Evolutionary conservation across 2,888 invertebrate genomes (phyloP), one percentile per base, ranked within the genome.

Genomic region (Notocelia uddmanniana): DNA sequence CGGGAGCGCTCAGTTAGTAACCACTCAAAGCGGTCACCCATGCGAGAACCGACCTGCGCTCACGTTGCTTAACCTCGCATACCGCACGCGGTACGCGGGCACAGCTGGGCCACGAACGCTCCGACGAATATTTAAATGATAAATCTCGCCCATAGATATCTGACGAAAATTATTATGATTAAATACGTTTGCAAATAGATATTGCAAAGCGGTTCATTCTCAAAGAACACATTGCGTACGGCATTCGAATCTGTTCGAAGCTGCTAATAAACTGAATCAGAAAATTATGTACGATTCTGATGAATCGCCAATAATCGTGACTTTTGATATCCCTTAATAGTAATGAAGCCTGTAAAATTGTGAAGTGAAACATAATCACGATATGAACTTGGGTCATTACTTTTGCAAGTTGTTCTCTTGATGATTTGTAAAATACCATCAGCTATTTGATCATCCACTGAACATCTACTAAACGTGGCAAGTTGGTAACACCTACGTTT

Each of bases 281-380:
- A 41, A 52, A 64, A 70, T 70, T 59, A 59, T 45, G 19, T 3
- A 3, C 63, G 13, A 18, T 10, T 23, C 19, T 26, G 18, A 41
- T 18, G 15, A 48, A 34, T 34, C 21, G 23, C n/a, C n/a, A 63
- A 8, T 45, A 45, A 45, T n/a, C 45, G 15, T 45, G 45, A 45
- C 45, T n/a, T 45, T 45, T 45, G 45, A 45, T 8, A 8, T 45
- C 15, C 31, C 31, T 6, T 31, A 31, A 5, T 9, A 31, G 8
- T 45, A 45, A 45, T 6, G 1, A 45, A 45, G 45, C n/a, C 6
- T n/a, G 15, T 45, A 13, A 45, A 45, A 6, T n/a, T 15, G 8
- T n/a, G 15, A 45, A n/a, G n/a, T 13, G 6, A 15, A n/a, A 45
- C 45, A 6, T 45, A n/a, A n/a, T n/a, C 45, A 45, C n/a, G n/a